Evolutionary conservation across 2,113 vertebrate species (phyloP), one percentile per base, ranked within the genome.

Genomic region (Synodontis membranacea): DNA sequence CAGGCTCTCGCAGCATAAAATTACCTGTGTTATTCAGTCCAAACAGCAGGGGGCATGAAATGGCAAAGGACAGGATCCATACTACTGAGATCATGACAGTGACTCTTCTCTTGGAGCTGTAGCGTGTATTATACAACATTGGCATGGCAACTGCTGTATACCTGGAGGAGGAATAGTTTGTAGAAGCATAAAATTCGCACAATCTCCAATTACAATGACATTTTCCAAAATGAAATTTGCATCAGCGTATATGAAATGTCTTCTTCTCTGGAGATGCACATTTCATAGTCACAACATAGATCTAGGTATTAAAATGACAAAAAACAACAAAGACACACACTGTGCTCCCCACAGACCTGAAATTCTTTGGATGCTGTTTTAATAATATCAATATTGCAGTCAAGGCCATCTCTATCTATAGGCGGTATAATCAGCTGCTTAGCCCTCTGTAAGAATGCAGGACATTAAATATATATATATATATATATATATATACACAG

Each of bases 131-230:
- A 86, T 99, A 99, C 72, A 99, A 94, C 98, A 99, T 99, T 1
- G 98, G 98, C 98, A 99, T 98, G 10, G 98, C 98, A 88, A 99
- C 98, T 0, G 98, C 98, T 7, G 97, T 99, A 92, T 99, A 99
- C 92, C 98, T 99, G 95, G 56, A 76, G 70, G 46, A 44, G 50
- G n/a, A 82, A 34, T 19, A 80, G 9, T 23, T 54, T 54, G 50
- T 0, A 56, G 9, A 50, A 50, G 21, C 46, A 39, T 31, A 80
- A 37, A 10, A 80, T 25, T 78, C 17, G 25, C 25, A 75, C 42
- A 75, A n/a, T n/a, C 23, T 4, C 2, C 46, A 19, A 15, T 79
- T 12, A 54, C n/a, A 19, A 15, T 79, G 5, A 54, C n/a, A 52
- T n/a, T 75, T n/a, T 46, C 23, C 31, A 54, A 80, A 79, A 79